A percentile compares a stretch with the other conserved stretches of the same genome.
Conservation (phyloP, 2,888 invertebrate genomes). For the Dendrolimus pini region DNA sequence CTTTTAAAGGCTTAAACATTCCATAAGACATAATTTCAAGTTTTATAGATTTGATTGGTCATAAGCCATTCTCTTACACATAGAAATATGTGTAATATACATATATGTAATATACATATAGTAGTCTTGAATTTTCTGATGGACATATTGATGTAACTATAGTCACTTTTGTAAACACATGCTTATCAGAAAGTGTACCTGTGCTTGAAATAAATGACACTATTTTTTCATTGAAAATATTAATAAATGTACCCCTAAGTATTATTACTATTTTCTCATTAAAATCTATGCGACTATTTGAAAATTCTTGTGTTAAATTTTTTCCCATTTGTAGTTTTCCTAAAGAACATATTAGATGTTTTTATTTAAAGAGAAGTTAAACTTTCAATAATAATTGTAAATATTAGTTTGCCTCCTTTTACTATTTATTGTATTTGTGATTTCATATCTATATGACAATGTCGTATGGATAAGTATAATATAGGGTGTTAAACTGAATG, state of each 20-base stretch:
- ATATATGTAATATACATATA: conserved; percentile 36
- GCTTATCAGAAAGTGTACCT: not conserved
- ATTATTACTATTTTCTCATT: not conserved
- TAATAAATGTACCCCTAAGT: not conserved
- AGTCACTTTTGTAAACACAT: not conserved
- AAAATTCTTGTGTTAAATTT: conserved; percentile 18
- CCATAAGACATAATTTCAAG: conserved; percentile 61
- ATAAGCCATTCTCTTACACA: conserved; percentile 27
- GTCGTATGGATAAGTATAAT: conserved; percentile 26
- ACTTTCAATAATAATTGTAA: conserved; percentile 44
- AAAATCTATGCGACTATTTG: not conserved
- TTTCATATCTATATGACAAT: conserved; percentile 50
- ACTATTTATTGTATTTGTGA: conserved; percentile 61
- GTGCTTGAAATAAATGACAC: not conserved
- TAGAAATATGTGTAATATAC: conserved; percentile 34
- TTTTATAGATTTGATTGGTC: conserved; percentile 54
- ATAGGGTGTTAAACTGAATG: conserved; percentile 46
- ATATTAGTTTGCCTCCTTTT: conserved; percentile 63
- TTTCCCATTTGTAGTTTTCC: conserved; percentile 7
- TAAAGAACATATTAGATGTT: conserved; percentile 1
- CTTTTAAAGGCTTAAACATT: conserved; percentile 67
- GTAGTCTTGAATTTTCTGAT: conserved; percentile 27
- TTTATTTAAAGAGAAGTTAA: conserved; percentile 15
- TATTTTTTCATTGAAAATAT: not conserved
- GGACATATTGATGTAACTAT: conserved; percentile 15